phyloP scores from a whole-genome alignment of 2,113 vertebrate genomes.

The Eira barbara region DNA sequence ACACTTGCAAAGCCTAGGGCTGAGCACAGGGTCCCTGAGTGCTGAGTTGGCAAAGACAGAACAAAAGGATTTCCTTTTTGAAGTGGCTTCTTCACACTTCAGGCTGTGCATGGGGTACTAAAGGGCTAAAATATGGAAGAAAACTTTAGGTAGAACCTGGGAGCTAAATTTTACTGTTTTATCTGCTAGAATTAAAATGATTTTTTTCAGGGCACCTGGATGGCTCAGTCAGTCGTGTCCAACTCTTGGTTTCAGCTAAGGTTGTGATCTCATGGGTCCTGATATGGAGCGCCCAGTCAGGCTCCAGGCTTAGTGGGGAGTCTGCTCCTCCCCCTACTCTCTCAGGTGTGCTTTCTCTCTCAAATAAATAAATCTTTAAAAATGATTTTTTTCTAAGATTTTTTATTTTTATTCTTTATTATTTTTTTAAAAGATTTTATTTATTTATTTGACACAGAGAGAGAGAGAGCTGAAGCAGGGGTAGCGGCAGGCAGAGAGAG shows the following conservation, averaged over 20 bases:
- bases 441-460: too few species aligned
- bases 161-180: slow-evolving; percentile 1
- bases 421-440: too few species aligned
- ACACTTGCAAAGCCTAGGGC: not conserved
- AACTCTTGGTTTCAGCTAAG: not conserved
- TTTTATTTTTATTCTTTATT: not conserved
- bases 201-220: not conserved
- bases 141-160: not conserved
- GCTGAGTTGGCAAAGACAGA: not conserved
- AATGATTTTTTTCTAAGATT: not conserved
- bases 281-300: not conserved
- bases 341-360: not conserved
- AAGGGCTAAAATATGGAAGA: not conserved
- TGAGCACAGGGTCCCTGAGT: not conserved
- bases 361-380: not conserved
- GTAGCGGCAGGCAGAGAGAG: too few species aligned
- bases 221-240: not conserved
- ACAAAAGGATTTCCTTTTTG: slow-evolving; percentile 18
- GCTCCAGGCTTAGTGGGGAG: not conserved
- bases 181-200: not conserved
- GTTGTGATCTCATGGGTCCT: not conserved
- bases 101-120: not conserved
- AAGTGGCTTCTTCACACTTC: not conserved
- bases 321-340: not conserved
- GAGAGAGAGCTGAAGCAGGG: too few species aligned